Evolutionary conservation across 92 coral and sea anemone species (phyloP).

Genomic region (Phenganax stokvisi): DNA sequence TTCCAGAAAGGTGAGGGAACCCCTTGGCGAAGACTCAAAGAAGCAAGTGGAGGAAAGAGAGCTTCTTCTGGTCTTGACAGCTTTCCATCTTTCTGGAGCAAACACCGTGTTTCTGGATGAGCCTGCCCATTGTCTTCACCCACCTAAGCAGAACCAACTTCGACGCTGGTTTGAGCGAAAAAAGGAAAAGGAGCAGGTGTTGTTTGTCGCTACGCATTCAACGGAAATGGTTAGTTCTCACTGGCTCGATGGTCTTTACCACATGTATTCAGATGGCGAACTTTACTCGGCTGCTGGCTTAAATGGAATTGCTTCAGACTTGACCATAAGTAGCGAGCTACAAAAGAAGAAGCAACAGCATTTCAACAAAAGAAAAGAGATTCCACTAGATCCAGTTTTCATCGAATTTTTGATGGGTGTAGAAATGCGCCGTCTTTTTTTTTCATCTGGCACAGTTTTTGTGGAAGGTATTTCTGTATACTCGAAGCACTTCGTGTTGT

Average conservation of each 20-base stretch:
- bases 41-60: conserved; percentile 18
- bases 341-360: neutral
- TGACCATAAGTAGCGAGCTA: neutral
- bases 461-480: conserved; percentile 36
- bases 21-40: neutral
- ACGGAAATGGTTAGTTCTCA: conserved; percentile 34
- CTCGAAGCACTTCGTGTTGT: conserved; percentile 17
- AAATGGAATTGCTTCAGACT: too few relatives aligned
- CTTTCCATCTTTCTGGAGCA: conserved; percentile 10
- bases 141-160: conserved; percentile 42
- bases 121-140: conserved; percentile 40
- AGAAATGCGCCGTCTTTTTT: conserved; percentile 25
- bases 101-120: conserved; percentile 38
- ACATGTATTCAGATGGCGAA: too few relatives aligned
- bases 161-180: conserved; percentile 41
- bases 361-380: neutral
- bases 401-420: conserved; percentile 17
- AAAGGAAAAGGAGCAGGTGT: conserved; percentile 22
- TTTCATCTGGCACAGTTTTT: conserved; percentile 22
- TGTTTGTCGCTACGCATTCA: conserved; percentile 33
- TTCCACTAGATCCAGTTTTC: neutral
- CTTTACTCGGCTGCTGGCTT: too few relatives aligned
- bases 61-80: conserved; percentile 27
- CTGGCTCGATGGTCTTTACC: conserved; percentile 18
- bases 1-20: too few relatives aligned